These are phyloP conservation scores for Epistrophe grossulariae DNA, from an alignment of 2,888 invertebrate species.

Conservation along the genomic window DNA sequence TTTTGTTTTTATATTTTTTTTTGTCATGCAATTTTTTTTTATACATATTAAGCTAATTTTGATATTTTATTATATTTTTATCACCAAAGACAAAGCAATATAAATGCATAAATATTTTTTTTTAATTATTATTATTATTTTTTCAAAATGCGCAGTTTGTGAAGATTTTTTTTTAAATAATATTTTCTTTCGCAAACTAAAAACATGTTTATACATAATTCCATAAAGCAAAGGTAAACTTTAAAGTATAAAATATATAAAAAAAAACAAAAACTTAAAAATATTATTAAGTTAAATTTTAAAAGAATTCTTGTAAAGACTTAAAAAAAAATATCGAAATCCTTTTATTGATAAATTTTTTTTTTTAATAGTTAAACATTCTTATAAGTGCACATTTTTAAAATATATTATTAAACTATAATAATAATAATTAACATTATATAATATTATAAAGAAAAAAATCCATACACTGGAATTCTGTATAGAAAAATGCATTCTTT, in stretches of 20 bases:
- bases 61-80: slow-evolving; percentile 22
- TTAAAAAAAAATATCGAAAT: slow-evolving; percentile 26
- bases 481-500: slow-evolving; percentile 58
- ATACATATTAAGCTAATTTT: slow-evolving; percentile 15
- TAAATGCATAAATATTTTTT: slow-evolving; percentile 49
- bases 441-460: slow-evolving; percentile 20
- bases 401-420: slow-evolving; percentile 32
- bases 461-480: slow-evolving; percentile 47
- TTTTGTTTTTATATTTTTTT: background rate
- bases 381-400: slow-evolving; percentile 58
- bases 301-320: slow-evolving; percentile 36
- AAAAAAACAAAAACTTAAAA: background rate
- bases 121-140: background rate
- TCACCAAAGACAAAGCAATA: slow-evolving; percentile 73
- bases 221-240: background rate
- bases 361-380: slow-evolving; percentile 30
- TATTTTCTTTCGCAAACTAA: slow-evolving; percentile 27
- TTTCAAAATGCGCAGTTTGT: too few species aligned
- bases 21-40: slow-evolving; percentile 39
- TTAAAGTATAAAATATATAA: slow-evolving; percentile 1
- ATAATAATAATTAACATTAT: background rate
- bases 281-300: slow-evolving; percentile 23
- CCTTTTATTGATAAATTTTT: slow-evolving; percentile 13
- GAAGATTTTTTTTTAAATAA: slow-evolving; percentile 2
- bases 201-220: slow-evolving; percentile 5